Evolutionary conservation across 2,113 vertebrate species (phyloP).

Genomic region (Papio anubis): DNA sequence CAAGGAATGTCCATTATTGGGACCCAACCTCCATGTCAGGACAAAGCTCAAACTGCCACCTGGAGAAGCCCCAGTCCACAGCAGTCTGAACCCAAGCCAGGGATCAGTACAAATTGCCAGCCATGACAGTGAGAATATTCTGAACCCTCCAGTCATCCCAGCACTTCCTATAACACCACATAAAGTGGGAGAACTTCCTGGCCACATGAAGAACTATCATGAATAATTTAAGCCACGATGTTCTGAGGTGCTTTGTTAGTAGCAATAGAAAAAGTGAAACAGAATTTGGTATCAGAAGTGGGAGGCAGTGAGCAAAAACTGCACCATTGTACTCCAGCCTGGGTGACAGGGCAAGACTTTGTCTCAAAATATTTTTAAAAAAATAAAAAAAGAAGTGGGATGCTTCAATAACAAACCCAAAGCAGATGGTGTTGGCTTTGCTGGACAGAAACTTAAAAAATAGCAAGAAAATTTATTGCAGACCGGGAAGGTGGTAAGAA

Average conservation of each 20-base stretch:
- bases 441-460: neutral
- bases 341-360: too few relatives aligned
- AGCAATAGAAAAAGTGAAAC: neutral
- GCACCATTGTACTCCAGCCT: too few relatives aligned
- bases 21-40: fast-evolving
- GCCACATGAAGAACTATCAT: neutral
- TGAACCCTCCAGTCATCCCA: neutral
- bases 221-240: neutral
- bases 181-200: neutral
- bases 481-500: neutral
- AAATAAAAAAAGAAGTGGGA: neutral
- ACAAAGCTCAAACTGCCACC: neutral
- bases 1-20: neutral
- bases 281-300: neutral
- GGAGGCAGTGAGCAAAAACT: too few relatives aligned
- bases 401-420: neutral
- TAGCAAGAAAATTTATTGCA: neutral
- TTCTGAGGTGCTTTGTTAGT: neutral
- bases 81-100: fast-evolving
- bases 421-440: neutral
- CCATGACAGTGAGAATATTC: fast-evolving
- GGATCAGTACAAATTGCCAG: neutral
- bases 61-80: neutral
- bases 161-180: fast-evolving
- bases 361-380: too few relatives aligned